Base-by-base conservation (phyloP, 2,888 invertebrate species). In the Philaethria dido region DNA sequence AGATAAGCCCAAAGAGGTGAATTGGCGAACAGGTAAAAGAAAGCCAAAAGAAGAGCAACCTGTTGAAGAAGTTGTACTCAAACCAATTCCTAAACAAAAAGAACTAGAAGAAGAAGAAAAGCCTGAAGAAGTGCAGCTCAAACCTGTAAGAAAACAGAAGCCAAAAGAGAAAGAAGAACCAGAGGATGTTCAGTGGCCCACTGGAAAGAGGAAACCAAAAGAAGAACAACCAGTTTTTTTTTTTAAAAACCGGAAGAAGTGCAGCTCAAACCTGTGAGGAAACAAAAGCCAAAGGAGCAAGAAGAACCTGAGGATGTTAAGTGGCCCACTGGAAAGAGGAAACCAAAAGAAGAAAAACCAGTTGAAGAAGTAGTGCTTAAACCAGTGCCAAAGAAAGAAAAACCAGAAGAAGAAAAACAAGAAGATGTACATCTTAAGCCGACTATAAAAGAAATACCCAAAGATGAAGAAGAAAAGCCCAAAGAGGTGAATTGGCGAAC, bases 341-440 rank as follows among this genome's bases (percentile, higher is more conserved):
- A 76, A 62, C 74, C 73, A 0, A 61, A 74, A 8, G 77, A 78
- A 61, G 59, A 45, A 50, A 83, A 82, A 78, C 82, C 75, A 75
- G 84, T 83, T 47, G 93, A 94, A 79, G 88, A 92, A 71, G 85
- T 93, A 0, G 78, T 80, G 22, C 78, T 94, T 0, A 94, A 94
- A 69, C 93, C 85, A 76, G 62, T 62, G 2, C 79, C 75, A 13
- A 88, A 87, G 1, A 83, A 79, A 64, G 84, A 83, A 64, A 80
- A 78, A 61, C 77, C 75, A 18, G 79, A 77, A 63, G 80, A 79
- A 76, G 80, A 70, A 74, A 83, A 72, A 73, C 81, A 84, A 70
- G 81, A 85, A 69, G 86, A 93, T 0, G 78, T 80, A 14, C 93
- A 57, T 0, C 52, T 57, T 3, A 61, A 64, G 16, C 52, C 63